Evolutionary conservation across 2,797 vertebrate genomes (phyloP).

Genomic region (Enteromius mattozi): DNA sequence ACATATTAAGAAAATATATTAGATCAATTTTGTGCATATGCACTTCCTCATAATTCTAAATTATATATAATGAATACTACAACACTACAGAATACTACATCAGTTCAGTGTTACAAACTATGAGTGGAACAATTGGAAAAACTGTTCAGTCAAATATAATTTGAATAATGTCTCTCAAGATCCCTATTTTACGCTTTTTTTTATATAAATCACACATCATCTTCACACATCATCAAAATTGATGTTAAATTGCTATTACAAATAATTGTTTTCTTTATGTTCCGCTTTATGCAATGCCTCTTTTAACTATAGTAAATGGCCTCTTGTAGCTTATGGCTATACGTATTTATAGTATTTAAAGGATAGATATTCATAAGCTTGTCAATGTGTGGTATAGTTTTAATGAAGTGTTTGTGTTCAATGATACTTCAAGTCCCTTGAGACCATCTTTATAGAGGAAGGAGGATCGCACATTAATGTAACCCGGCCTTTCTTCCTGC

Average conservation of each 20-base stretch:
- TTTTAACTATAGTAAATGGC: neutral
- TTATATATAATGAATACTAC: too few species aligned
- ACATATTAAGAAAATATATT: neutral
- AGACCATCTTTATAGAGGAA: conserved; percentile 24
- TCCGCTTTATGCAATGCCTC: neutral
- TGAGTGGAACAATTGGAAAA: neutral
- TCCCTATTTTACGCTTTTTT: neutral
- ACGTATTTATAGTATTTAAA: neutral
- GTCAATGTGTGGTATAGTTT: conserved; percentile 14
- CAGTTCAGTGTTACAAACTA: neutral
- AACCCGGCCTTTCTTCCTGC: conserved; percentile 26
- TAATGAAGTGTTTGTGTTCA: conserved; percentile 48
- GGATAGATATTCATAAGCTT: conserved; percentile 27
- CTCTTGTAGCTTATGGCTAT: neutral
- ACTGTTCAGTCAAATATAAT: neutral
- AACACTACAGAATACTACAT: neutral
- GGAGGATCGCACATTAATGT: conserved; percentile 27
- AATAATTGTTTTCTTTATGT: neutral
- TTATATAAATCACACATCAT: neutral
- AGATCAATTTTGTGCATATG: neutral
- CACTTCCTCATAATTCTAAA: neutral
- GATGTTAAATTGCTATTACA: neutral
- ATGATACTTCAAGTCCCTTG: conserved; percentile 37
- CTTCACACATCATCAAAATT: neutral
- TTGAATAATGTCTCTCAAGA: neutral